A percentile compares a stretch with the other conserved stretches of the same genome.
Evolutionary conservation across 92 coral and sea anemone species (phyloP).

Genomic region (Actinostola sp.): DNA sequence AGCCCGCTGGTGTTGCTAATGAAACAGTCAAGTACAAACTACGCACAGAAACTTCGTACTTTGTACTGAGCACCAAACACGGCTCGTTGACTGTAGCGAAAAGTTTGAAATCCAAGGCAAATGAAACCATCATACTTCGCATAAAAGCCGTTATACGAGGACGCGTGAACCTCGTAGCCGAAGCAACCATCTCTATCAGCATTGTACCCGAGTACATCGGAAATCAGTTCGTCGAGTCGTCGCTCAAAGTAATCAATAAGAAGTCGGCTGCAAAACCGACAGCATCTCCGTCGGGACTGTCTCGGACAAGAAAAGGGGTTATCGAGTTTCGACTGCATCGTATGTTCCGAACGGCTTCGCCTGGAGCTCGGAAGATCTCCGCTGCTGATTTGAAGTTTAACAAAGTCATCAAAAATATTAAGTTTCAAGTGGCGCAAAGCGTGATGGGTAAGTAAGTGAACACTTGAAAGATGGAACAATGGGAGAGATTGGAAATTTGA

Average conservation of each 20-base stretch:
- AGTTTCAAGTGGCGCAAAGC: constrained; percentile 63
- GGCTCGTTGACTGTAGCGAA: constrained; percentile 51
- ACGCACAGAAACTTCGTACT: constrained; percentile 38
- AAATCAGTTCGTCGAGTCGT: constrained; percentile 72
- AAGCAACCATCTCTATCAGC: constrained; percentile 70
- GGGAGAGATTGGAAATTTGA: no score
- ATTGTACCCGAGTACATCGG: constrained; percentile 88
- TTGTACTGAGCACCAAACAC: constrained; percentile 29
- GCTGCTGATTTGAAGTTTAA: constrained; percentile 82
- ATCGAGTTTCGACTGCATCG: constrained; percentile 89
- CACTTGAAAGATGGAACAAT: no score
- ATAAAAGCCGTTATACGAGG: constrained; percentile 48
- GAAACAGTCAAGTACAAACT: constrained; percentile 51
- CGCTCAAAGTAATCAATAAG: constrained; percentile 67
- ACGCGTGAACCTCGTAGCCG: constrained; percentile 40
- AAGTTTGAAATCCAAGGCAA: constrained; percentile 28
- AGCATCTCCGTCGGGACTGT: constrained; percentile 22
- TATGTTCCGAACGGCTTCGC: constrained; percentile 86
- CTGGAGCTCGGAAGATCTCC: constrained; percentile 80
- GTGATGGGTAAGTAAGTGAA: constrained; percentile 59
- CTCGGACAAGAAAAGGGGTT: constrained; percentile 37
- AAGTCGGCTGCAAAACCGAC: constrained; percentile 28
- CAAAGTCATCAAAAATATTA: constrained; percentile 73
- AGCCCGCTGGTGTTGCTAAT: constrained; percentile 20
- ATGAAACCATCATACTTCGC: constrained; percentile 47